Evolutionary conservation across 92 coral and sea anemone genomes (phyloP).

Genomic region (Porites divaricata): DNA sequence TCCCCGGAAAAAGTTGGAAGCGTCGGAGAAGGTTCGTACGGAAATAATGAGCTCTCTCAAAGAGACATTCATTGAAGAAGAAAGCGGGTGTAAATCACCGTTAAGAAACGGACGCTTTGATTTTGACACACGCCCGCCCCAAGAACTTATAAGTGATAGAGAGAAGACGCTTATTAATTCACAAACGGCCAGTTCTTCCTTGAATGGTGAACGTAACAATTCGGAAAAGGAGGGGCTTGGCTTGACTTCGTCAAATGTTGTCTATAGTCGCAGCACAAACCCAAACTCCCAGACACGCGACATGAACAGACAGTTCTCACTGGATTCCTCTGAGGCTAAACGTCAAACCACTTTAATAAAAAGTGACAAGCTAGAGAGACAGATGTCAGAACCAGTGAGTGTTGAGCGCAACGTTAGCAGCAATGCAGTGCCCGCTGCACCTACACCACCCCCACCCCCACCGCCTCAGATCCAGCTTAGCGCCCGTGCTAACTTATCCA

Average conservation of each 20-base stretch:
- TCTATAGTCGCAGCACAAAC: constrained; percentile 44
- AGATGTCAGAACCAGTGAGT: constrained; percentile 25
- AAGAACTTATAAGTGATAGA: neutral
- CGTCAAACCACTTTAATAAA: neutral
- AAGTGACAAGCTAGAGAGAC: constrained; percentile 16
- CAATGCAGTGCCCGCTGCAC: neutral
- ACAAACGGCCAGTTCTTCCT: neutral
- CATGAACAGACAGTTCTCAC: constrained; percentile 43
- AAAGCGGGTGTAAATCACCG: constrained; percentile 5
- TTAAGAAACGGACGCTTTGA: neutral
- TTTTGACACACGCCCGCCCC: neutral
- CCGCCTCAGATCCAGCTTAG: constrained; percentile 19
- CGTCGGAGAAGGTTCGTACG: constrained; percentile 62
- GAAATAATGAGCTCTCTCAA: constrained; percentile 60
- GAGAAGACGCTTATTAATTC: too few relatives aligned
- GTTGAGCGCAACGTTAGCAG: constrained; percentile 20
- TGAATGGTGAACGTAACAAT: neutral
- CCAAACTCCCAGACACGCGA: constrained; percentile 34
- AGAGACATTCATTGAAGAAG: constrained; percentile 37
- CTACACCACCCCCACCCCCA: neutral
- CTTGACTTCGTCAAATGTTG: constrained; percentile 41
- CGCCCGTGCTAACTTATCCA: constrained; percentile 26
- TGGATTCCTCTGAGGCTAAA: constrained; percentile 32
- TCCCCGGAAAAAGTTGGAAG: constrained; percentile 50
- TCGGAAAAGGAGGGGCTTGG: neutral